These are phyloP conservation scores for Muraenolepis orangiensis DNA, from an alignment of 2,797 vertebrate species.

Conservation along the genomic window DNA sequence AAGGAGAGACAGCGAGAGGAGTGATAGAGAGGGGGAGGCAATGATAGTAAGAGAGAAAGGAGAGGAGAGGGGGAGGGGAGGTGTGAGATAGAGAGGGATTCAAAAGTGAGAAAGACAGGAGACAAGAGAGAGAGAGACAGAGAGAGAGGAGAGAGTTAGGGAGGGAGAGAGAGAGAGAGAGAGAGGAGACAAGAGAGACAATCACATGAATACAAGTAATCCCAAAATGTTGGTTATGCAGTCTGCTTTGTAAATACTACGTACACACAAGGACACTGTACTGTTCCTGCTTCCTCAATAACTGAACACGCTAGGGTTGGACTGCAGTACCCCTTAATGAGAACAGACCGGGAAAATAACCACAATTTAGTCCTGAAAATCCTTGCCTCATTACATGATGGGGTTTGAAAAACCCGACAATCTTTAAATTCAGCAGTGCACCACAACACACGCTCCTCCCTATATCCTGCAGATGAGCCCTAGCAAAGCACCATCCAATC, in stretches of 20 bases:
- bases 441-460: neutral
- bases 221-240: neutral
- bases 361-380: neutral
- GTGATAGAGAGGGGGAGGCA: neutral
- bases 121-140: neutral
- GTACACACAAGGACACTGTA: neutral
- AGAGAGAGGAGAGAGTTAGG: neutral
- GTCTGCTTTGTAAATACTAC: neutral
- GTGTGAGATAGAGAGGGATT: neutral
- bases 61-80: neutral
- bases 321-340: neutral
- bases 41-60: neutral
- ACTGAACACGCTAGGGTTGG: neutral
- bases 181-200: neutral
- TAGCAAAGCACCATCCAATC: neutral
- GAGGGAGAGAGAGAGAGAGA: neutral
- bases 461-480: neutral
- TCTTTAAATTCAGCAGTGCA: neutral
- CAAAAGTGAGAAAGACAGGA: neutral
- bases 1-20: neutral
- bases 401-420: neutral
- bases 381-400: neutral
- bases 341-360: neutral
- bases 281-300: neutral
- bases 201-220: neutral